These are phyloP conservation scores for Eristalis pertinax DNA, from an alignment of 2,888 invertebrate species.

Conservation along the genomic window DNA sequence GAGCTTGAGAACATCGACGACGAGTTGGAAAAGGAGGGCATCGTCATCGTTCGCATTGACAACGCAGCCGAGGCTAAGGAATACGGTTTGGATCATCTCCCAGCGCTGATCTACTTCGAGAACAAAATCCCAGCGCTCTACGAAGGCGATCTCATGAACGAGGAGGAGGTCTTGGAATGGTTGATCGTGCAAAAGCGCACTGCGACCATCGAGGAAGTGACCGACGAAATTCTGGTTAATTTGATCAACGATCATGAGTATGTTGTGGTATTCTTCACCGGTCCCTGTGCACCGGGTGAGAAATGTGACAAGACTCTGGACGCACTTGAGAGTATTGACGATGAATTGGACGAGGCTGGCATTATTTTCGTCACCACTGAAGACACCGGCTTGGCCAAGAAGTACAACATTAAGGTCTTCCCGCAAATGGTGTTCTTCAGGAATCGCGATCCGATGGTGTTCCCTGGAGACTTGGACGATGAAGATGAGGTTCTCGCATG, in stretches of 20 bases:
- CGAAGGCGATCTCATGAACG: conserved; percentile 95
- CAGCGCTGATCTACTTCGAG: conserved; percentile 91
- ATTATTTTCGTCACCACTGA: conserved; percentile 97
- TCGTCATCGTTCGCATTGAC: conserved; percentile 94
- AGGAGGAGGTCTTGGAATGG: conserved; percentile 95
- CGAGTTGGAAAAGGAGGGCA: conserved; percentile 93
- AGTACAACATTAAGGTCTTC: conserved; percentile 91
- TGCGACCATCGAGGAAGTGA: conserved; percentile 96
- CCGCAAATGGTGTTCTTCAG: conserved; percentile 94
- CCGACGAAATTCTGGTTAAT: conserved; percentile 92
- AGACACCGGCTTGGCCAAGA: conserved; percentile 90
- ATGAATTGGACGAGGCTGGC: conserved; percentile 95
- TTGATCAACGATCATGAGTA: conserved; percentile 95
- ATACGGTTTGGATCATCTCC: conserved; percentile 94
- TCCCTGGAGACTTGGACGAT: conserved; percentile 92
- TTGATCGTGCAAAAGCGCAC: conserved; percentile 90
- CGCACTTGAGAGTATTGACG: conserved; percentile 95
- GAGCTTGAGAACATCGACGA: conserved; percentile 96
- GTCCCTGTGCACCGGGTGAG: conserved; percentile 93
- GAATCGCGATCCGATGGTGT: conserved; percentile 93
- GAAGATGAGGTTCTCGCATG: conserved; percentile 95
- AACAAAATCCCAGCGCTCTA: conserved; percentile 95
- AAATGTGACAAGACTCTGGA: conserved; percentile 92
- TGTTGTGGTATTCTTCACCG: conserved; percentile 96
- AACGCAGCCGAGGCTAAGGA: conserved; percentile 95